Base-by-base conservation (phyloP, 2,888 invertebrate genomes). In the Euplagia quadripunctaria region DNA sequence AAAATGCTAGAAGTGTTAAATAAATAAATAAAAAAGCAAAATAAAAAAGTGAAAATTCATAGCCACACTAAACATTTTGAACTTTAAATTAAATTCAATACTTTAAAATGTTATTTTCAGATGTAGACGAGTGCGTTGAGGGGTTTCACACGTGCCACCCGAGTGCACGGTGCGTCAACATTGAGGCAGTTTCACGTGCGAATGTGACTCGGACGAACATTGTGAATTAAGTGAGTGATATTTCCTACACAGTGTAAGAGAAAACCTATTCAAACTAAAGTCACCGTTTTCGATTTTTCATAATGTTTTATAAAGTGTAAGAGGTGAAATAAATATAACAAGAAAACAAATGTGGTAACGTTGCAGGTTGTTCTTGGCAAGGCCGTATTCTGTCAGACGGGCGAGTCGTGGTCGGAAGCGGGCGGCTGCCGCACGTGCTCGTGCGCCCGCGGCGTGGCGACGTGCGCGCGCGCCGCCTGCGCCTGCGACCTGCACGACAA, bases 121-220 rank as follows among this genome's bases (percentile, higher is more conserved):
- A 98, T 95, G 97, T 98, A 73, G 97, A 98, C 92, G 98, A 98
- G 93, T 98, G 99, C 90, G 94, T 96, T 86, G 97, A 97, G 87
- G 97, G 97, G 79, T 96, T 96, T 83, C 97, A 98, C 94, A 98
- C 98, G 77, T 99, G 99, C 91, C 98, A 98, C 90, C 96, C 97
- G 66, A 97, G 97, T 84, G 97, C 98, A 82, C 96, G 96, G 83
- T 99, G 98, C 93, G 96, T 97, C 83, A 98, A 98, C 92, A 97
- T 96, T 12, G 97, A 98, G 68, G 99, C 68, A 97, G 97, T 72
- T 98, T 98, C 93, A 95, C 96, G 85, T 98, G 99, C 92, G 96
- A 96, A 86, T 98, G 98, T 92, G 96, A 97, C 70, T 91, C 92
- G 55, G 91, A 96, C 51, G 92, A 96, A 74, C 95, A 96, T 78